Base-by-base conservation (phyloP, 2,113 vertebrate species). In the Nannobrachium achirus region DNA sequence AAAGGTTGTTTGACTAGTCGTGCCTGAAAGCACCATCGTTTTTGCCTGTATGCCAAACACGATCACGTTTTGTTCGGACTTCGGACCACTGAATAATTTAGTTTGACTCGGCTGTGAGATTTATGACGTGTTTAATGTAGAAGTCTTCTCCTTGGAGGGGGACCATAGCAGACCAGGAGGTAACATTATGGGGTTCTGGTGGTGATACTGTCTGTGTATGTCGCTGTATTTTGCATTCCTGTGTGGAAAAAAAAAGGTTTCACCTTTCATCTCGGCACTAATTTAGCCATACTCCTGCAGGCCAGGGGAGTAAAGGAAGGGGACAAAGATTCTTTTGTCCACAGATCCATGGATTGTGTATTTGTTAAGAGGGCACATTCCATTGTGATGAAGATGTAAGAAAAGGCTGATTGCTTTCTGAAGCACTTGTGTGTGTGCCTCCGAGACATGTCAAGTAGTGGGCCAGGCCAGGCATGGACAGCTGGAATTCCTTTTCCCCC, bases 191-290 rank as follows among this genome's bases (percentile, higher is more conserved):
- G 48, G 14, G 38, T 52, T 19, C 25, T 68, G 66, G 72, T 79
- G 56, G 58, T 66, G 51, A 56, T 74, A 18, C 8, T 19, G 15
- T 50, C 15, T 53, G 8, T 1, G 10, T 8, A 10, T 53, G 7
- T 52, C 70, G 63, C 69, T 75, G n/a, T 49, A 75, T 82, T 83
- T 75, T 78, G 61, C 82, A 88, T 89, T 89, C 76, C 76, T 86
- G 73, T 71, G 73, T n/a, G n/a, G n/a, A n/a, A n/a, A n/a, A n/a
- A n/a, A 46, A 79, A 48, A 66, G 50, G 75, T 63, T 73, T 87
- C 78, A 79, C 82, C 76, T 85, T 81, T 82, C 69, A 81, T 7
- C 56, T 40, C 57, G 2, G 45, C 44, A n/a, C 58, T 63, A 71
- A 79, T 78, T 79, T 65, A 53, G 63, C 49, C 69, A 45, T 51